Evolutionary conservation across 2,797 vertebrate species (phyloP).

Genomic region (Xyrichtys novacula): DNA sequence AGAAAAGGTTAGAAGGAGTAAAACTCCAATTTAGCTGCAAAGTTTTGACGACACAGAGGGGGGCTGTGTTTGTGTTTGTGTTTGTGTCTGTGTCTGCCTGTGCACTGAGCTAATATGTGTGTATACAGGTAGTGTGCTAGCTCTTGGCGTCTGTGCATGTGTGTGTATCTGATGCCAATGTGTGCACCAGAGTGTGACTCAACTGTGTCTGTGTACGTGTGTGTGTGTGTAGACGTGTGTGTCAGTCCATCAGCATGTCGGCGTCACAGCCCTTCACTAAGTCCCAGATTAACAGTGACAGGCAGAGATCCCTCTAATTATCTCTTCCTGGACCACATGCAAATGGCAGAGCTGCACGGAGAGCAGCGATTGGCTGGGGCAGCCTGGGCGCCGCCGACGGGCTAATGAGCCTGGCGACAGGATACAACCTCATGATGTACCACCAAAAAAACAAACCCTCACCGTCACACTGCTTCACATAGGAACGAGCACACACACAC

Average conservation of each 20-base stretch:
- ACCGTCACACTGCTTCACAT: conserved; percentile 38
- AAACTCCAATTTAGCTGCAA: conserved; percentile 6
- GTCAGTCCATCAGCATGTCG: conserved; percentile 81
- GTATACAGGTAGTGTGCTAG: conserved; percentile 32
- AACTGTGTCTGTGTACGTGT: conserved; percentile 6
- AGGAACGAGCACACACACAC: conserved; percentile 9
- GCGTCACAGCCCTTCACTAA: conserved; percentile 84
- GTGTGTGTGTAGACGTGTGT: conserved; percentile 49
- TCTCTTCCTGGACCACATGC: conserved; percentile 87
- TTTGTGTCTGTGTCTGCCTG: conserved; percentile 13
- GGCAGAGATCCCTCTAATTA: conserved; percentile 88
- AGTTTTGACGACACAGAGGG: conserved; percentile 15
- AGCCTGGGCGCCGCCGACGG: conserved; percentile 62
- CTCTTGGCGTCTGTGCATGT: not conserved
- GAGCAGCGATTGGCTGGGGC: conserved; percentile 74
- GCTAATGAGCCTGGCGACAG: conserved; percentile 83
- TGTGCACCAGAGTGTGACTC: conserved; percentile 42
- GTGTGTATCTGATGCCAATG: conserved; percentile 33
- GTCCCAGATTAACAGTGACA: conserved; percentile 89
- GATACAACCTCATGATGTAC: conserved; percentile 73
- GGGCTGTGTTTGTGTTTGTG: conserved; percentile 19
- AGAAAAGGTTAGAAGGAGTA: conserved; percentile 27
- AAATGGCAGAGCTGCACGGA: conserved; percentile 79
- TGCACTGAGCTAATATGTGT: not conserved
- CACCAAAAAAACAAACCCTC: conserved; percentile 66